Conservation (phyloP, 2,888 invertebrate species). For the Orgyia antiqua region DNA sequence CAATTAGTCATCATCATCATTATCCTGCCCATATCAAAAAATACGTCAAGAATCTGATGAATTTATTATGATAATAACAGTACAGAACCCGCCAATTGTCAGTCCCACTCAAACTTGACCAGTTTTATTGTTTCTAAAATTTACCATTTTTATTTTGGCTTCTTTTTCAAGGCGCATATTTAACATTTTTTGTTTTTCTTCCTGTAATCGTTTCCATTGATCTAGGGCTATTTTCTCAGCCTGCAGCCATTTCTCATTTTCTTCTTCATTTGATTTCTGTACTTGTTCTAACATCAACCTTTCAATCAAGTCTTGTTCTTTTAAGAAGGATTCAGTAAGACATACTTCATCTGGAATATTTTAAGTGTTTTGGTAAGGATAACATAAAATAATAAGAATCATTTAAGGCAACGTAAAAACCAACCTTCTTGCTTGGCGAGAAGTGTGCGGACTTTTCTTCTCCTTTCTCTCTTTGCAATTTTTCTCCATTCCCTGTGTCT, state of each 20-base stretch:
- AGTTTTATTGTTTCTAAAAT: no score
- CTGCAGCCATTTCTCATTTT: constrained; percentile 82
- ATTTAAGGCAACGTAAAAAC: not conserved
- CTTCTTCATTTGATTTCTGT: constrained; percentile 69
- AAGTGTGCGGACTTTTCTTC: constrained; percentile 80
- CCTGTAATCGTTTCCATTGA: constrained; percentile 81
- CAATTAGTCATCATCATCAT: no score
- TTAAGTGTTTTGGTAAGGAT: not conserved
- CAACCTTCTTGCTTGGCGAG: constrained; percentile 78
- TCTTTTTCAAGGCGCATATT: constrained; percentile 80
- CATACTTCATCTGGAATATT: constrained; percentile 15
- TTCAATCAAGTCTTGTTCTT: constrained; percentile 65
- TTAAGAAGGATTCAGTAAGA: constrained; percentile 16
- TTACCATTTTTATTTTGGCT: constrained; percentile 68
- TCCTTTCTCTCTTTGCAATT: constrained; percentile 83
- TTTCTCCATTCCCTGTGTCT: constrained; percentile 86
- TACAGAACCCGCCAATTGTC: no score
- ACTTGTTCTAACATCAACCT: constrained; percentile 74
- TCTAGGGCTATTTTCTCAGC: constrained; percentile 81
- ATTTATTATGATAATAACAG: no score
- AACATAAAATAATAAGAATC: not conserved
- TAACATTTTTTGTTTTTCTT: constrained; percentile 71
- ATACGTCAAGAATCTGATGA: no score
- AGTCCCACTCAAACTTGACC: no score
- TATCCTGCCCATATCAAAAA: no score